A percentile compares a stretch with the other conserved stretches of the same genome.
phyloP scores from a whole-genome alignment of 2,113 vertebrate species.

The Tangachromis dhanisi region DNA sequence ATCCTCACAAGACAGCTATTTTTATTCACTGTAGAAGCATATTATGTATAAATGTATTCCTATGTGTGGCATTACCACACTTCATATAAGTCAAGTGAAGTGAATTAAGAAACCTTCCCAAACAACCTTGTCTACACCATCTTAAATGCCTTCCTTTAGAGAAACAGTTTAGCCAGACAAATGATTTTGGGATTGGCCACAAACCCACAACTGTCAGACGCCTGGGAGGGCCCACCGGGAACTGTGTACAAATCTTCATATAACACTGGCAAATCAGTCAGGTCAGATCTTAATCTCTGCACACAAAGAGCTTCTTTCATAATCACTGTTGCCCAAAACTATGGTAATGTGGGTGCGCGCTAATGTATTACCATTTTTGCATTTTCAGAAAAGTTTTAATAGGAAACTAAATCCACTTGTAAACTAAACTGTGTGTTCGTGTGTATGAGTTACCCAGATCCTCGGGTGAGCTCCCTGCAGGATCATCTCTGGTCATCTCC shows the following conservation, averaged over 20 bases:
- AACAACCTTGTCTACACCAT: slow-evolving; percentile 4
- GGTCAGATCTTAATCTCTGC: background rate
- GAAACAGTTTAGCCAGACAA: slow-evolving; percentile 22
- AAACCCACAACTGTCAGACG: slow-evolving; percentile 30
- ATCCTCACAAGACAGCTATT: background rate
- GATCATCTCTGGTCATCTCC: slow-evolving; percentile 23
- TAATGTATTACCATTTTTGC: background rate
- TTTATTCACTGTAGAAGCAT: background rate
- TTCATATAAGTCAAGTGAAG: background rate
- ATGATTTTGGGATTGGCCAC: background rate
- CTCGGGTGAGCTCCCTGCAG: slow-evolving; percentile 43
- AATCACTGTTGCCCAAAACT: background rate
- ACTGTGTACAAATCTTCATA: slow-evolving; percentile 37
- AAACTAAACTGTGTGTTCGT: background rate
- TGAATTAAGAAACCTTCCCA: background rate
- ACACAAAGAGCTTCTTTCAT: background rate
- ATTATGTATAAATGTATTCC: background rate
- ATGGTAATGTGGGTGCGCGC: background rate
- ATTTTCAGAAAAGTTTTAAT: background rate
- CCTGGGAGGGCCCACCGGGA: slow-evolving; percentile 18
- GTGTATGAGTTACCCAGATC: slow-evolving; percentile 38
- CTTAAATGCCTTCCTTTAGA: background rate
- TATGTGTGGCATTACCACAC: background rate
- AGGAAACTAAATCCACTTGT: background rate
- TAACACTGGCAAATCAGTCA: background rate